phyloP scores from a whole-genome alignment of 2,113 vertebrate genomes.

The Corydoras sp. region DNA sequence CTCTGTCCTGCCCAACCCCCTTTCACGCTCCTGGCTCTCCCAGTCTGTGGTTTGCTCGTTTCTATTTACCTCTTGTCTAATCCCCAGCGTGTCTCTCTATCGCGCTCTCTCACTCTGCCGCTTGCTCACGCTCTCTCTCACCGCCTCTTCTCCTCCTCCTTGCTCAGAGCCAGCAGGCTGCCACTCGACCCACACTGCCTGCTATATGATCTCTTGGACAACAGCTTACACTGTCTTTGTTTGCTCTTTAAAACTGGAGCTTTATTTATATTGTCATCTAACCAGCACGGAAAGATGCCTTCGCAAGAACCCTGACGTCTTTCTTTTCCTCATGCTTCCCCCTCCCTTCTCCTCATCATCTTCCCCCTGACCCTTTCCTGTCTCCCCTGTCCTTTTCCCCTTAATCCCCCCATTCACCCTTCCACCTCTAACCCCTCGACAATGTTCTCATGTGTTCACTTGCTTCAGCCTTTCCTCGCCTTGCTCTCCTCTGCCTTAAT shows the following conservation, averaged over 20 bases:
- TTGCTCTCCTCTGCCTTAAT: conserved; percentile 60
- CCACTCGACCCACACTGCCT: conserved; percentile 67
- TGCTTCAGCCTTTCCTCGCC: conserved; percentile 60
- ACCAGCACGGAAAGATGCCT: conserved; percentile 46
- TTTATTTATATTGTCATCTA: conserved; percentile 43
- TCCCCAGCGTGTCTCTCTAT: conserved; percentile 45
- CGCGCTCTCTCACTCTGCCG: conserved; percentile 25
- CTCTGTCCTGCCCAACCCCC: conserved; percentile 18
- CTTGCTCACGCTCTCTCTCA: conserved; percentile 32
- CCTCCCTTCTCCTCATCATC: conserved; percentile 38
- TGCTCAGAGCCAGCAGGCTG: conserved; percentile 63
- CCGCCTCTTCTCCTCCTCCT: conserved; percentile 55
- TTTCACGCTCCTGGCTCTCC: conserved; percentile 21
- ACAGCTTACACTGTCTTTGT: conserved; percentile 51
- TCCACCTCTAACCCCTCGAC: conserved; percentile 48
- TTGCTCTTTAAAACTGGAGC: conserved; percentile 47
- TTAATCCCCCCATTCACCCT: conserved; percentile 42
- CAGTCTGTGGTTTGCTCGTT: conserved; percentile 47
- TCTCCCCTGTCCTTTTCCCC: conserved; percentile 27
- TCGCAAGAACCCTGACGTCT: conserved; percentile 61
- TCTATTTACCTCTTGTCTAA: conserved; percentile 58
- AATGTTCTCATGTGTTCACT: conserved; percentile 66
- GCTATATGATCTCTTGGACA: conserved; percentile 74
- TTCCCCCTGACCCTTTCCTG: conserved; percentile 38
- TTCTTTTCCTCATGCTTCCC: conserved; percentile 48